A percentile compares a stretch with the other conserved stretches of the same genome.
These are phyloP conservation scores for Daubentonia madagascariensis DNA, from an alignment of 2,113 vertebrate genomes.

Conservation along the genomic window DNA sequence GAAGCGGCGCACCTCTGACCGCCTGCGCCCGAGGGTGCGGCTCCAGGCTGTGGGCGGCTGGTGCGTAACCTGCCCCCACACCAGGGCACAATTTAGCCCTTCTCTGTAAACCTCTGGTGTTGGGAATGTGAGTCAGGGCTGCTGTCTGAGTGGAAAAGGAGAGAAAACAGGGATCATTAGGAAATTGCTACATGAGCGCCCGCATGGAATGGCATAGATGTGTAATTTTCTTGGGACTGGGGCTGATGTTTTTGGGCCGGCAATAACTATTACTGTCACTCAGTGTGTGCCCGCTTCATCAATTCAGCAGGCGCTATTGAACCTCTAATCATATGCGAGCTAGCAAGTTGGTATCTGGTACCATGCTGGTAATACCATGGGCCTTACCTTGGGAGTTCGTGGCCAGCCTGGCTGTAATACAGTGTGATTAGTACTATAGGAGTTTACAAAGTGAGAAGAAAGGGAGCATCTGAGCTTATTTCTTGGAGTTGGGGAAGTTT, in stretches of 20 bases:
- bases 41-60: background rate
- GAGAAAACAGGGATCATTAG: background rate
- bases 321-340: background rate
- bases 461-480: background rate
- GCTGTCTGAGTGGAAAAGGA: background rate
- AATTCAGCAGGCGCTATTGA: fast-evolving
- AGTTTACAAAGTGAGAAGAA: background rate
- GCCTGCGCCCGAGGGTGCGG: background rate
- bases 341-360: background rate
- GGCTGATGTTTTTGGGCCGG: background rate
- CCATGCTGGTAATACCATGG: fast-evolving
- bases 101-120: background rate
- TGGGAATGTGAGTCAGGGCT: background rate
- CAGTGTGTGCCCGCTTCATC: fast-evolving
- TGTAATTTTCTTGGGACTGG: background rate
- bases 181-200: background rate
- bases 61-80: background rate
- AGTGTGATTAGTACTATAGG: background rate
- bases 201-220: background rate
- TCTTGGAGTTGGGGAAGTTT: background rate
- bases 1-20: background rate
- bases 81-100: background rate
- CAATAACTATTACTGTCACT: fast-evolving
- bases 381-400: too few relatives aligned
- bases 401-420: fast-evolving